Evolutionary conservation across 1,140 invertebrate species (phyloP).

Genomic region (Pissodes strobi): DNA sequence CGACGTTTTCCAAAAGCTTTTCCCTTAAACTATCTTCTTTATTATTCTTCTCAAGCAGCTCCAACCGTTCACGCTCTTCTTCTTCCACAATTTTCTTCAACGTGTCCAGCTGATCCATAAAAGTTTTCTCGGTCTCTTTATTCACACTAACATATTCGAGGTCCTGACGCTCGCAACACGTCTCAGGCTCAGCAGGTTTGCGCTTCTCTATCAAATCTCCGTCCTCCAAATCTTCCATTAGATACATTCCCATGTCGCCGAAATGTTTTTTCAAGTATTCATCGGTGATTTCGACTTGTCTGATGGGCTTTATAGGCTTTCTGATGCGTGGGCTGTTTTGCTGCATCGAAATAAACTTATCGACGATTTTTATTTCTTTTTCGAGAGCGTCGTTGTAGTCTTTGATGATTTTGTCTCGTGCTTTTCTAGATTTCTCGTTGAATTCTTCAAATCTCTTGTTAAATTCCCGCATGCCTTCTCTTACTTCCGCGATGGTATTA

Average conservation of each 20-base stretch:
- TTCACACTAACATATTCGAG: constrained; percentile 4
- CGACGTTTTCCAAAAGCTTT: background rate
- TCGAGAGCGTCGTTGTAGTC: constrained; percentile 41
- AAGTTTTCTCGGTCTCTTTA: constrained; percentile 9
- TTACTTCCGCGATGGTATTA: constrained; percentile 42
- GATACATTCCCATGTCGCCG: constrained; percentile 36
- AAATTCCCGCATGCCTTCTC: constrained; percentile 42
- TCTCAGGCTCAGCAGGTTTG: no score
- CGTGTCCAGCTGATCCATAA: constrained; percentile 8
- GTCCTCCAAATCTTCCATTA: no score
- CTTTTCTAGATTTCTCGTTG: constrained; percentile 34
- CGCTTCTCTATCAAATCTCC: no score
- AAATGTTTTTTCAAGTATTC: constrained; percentile 38
- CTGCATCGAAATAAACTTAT: constrained; percentile 26
- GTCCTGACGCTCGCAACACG: no score
- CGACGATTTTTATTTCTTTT: constrained; percentile 32
- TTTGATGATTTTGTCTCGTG: constrained; percentile 37
- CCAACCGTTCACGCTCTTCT: constrained; percentile 15
- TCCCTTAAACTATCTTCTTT: background rate
- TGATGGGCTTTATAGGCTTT: no score
- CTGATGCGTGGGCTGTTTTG: background rate
- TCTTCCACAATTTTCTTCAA: constrained; percentile 24
- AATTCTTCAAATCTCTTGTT: constrained; percentile 42
- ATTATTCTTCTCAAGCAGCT: background rate
- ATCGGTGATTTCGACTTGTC: constrained; percentile 31